Conservation (phyloP, 2,888 invertebrate genomes). For the Enoplolaimus lenunculus region DNA sequence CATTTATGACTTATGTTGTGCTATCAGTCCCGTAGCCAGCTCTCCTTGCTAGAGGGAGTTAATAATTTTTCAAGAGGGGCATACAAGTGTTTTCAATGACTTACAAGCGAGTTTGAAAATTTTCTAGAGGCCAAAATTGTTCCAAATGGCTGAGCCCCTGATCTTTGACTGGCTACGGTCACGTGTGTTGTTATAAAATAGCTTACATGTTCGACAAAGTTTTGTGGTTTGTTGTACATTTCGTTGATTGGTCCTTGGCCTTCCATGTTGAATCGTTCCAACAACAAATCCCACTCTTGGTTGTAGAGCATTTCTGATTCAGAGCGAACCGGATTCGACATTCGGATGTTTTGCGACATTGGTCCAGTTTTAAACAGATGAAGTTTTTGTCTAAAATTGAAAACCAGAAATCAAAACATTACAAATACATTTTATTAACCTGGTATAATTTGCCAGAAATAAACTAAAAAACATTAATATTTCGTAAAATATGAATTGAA, state of each 20-base stretch:
- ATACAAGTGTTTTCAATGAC: too few species aligned
- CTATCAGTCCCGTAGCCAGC: too few species aligned
- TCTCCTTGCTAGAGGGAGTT: too few species aligned
- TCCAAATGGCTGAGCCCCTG: too few species aligned
- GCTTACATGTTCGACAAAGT: slow-evolving; percentile 24
- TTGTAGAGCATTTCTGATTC: slow-evolving; percentile 28
- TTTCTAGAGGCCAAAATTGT: too few species aligned
- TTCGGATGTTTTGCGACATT: neutral
- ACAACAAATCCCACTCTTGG: slow-evolving; percentile 28
- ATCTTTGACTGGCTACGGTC: too few species aligned
- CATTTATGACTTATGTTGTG: too few species aligned
- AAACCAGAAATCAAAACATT: neutral
- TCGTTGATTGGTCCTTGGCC: slow-evolving; percentile 17
- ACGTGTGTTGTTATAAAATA: too few species aligned
- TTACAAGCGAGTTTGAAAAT: too few species aligned
- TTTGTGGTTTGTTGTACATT: slow-evolving; percentile 10
- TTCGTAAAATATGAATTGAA: too few species aligned
- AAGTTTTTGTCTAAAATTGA: slow-evolving; percentile 26
- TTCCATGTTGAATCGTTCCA: slow-evolving; percentile 29
- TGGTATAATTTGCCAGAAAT: neutral
- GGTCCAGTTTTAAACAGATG: slow-evolving; percentile 22
- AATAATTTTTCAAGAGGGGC: too few species aligned
- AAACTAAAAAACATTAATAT: too few species aligned
- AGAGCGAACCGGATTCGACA: slow-evolving; percentile 24
- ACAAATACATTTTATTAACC: neutral